Base-by-base conservation (phyloP, 2,888 invertebrate species). In the Julus scandinavius region DNA sequence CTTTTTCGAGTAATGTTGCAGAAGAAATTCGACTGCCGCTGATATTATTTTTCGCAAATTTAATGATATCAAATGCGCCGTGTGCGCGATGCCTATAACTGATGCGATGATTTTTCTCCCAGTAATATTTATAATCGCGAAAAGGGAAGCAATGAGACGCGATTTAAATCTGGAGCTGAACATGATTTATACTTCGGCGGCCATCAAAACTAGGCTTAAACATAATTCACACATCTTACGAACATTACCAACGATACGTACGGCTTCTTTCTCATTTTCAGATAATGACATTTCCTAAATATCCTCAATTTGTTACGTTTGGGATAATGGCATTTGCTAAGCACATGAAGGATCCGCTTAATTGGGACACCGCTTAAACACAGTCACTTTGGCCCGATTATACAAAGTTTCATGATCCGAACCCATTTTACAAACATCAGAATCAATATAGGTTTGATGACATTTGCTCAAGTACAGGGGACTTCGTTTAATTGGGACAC, bases 131-230 rank as follows among this genome's bases (percentile, higher is more conserved):
- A 54, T 54, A 54, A 54, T 54, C 54, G 54, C 54, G 15, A 54
- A 54, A 54, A 54, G 17, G 54, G 54, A 54, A 17, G 17, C 13
- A 54, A 54, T 17, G 45, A 17, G 54, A 54, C 15, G 54, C 13
- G 54, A 54, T 54, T 54, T 54, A 13, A 54, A 63, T 63, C 58
- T 63, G 58, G 58, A 63, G 58, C 58, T 63, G 58, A 63, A 63
- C 58, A n/a, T 63, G 58, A 63, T 63, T 63, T 63, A 63, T 63
- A 63, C n/a, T 63, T n/a, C 4, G 58, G 17, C n/a, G 58, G 58
- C 58, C 58, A 63, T 63, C 58, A n/a, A 63, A 63, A n/a, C 58
- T 15, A n/a, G 58, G n/a, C n/a, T n/a, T n/a, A 0, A 63, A 63
- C n/a, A 63, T 63, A 63, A 63, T 63, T 63, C 17, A 63, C n/a